Evolutionary conservation across 2,113 vertebrate species (phyloP), one percentile per base, ranked within the genome.

Genomic region (Erythrolamprus reginae): DNA sequence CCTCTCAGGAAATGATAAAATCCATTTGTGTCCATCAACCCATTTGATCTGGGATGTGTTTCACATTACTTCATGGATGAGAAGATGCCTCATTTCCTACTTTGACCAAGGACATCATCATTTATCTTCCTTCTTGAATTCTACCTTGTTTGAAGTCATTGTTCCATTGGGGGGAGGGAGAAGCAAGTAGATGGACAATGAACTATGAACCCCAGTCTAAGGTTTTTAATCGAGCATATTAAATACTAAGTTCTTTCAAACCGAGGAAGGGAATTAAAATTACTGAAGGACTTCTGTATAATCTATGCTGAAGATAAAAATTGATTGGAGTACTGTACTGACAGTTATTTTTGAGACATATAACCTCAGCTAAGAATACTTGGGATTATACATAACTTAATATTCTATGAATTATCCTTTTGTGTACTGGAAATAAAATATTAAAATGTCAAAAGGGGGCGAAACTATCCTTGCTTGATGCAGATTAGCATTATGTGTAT

Each of bases 1-100:
- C 82, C 53, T 90, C 84, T 50, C 87, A 84, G 21, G 61, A 94
- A 93, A 89, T 83, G 28, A 50, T 70, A 77, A 55, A 38, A 38
- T 38, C 33, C 3, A 42, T 77, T 77, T 38, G 17, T 77, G 33
- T 38, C 10, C 48, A 51, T 77, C 47, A 33, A 33, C 1, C 45
- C 24, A 10, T 83, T 89, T 82, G 70, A 48, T 23, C 87, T 88
- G 87, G 28, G 48, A 82, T 45, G 42, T 83, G 51, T 17, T 48
- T 51, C 2, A 21, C 45, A 84, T 61, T 47, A 23, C 17, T n/a
- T 42, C 53, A 84, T 13, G n/a, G 33, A 38, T 77, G 70, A 77
- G 21, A 24, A 52, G 13, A 58, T 48, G 33, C 47, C 33, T 47
- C 52, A 84, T 38, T 84, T 53, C 21, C 33, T 45, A 89, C 28